phyloP scores from a whole-genome alignment of 2,797 vertebrate genomes.

The Agapornis canus region DNA sequence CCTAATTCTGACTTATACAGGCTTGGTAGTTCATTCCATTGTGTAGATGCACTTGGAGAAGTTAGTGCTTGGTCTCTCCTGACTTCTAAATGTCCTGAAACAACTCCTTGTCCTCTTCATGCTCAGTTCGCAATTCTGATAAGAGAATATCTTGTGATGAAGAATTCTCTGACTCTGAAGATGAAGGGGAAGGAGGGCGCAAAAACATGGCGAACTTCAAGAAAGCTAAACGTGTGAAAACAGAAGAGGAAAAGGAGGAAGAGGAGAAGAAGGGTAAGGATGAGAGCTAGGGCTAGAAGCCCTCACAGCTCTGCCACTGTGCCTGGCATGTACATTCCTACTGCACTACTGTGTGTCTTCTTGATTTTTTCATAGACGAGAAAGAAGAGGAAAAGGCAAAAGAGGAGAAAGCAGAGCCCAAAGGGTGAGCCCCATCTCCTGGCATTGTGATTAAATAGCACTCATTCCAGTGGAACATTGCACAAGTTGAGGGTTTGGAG shows the following conservation, averaged over 20 bases:
- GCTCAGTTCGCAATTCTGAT: slow-evolving; percentile 90
- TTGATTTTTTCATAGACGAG: slow-evolving; percentile 78
- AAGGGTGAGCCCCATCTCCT: slow-evolving; percentile 80
- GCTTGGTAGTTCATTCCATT: not conserved
- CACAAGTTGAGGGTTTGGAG: not conserved
- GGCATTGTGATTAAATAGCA: not conserved
- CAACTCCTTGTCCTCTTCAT: not conserved
- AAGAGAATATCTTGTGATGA: slow-evolving; percentile 96
- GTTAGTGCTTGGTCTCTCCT: not conserved
- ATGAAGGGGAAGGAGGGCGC: slow-evolving; percentile 92
- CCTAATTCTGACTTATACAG: not conserved
- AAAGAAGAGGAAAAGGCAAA: slow-evolving; percentile 93
- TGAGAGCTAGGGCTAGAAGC: not conserved
- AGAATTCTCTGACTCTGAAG: slow-evolving; percentile 96
- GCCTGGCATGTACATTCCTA: not conserved
- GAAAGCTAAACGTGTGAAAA: slow-evolving; percentile 92
- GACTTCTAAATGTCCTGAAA: not conserved
- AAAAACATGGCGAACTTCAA: slow-evolving; percentile 93
- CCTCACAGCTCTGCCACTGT: not conserved
- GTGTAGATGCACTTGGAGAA: not conserved
- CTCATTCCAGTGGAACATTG: accelerated
- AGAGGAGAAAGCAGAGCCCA: slow-evolving; percentile 93
- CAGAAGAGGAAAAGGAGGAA: slow-evolving; percentile 91
- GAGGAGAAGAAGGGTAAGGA: slow-evolving; percentile 94
- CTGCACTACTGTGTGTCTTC: not conserved